A percentile compares a stretch with the other conserved stretches of the same genome.
Evolutionary conservation across 2,797 vertebrate species (phyloP).

Genomic region (Premnoplex brunnescens): DNA sequence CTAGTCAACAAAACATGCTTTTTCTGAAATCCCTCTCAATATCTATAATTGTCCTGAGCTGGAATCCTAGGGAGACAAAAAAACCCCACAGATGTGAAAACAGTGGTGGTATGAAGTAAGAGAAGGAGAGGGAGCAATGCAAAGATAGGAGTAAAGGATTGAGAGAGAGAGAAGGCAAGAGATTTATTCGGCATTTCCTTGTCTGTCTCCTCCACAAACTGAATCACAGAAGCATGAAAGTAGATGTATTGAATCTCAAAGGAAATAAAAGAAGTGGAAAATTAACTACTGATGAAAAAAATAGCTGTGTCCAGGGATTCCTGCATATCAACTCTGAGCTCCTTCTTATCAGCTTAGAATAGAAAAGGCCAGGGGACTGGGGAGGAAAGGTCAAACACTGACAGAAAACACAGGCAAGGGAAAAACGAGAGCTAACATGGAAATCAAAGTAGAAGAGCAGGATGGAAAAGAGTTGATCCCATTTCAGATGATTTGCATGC

Average conservation of each 20-base stretch:
- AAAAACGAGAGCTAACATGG: slow-evolving; percentile 29
- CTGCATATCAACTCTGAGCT: slow-evolving; percentile 59
- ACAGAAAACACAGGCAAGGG: slow-evolving; percentile 26
- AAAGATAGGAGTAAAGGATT: slow-evolving; percentile 39
- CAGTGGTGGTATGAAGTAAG: slow-evolving; percentile 17
- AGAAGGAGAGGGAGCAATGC: not conserved
- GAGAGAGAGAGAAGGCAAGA: slow-evolving; percentile 22
- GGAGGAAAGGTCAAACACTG: slow-evolving; percentile 38
- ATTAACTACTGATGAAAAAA: slow-evolving; percentile 75
- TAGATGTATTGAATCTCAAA: slow-evolving; percentile 77
- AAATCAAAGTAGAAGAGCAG: slow-evolving; percentile 30
- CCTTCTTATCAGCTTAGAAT: slow-evolving; percentile 44
- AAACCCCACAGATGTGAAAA: not conserved
- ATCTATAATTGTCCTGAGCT: not conserved
- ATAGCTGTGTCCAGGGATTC: slow-evolving; percentile 57
- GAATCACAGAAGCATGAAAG: slow-evolving; percentile 74
- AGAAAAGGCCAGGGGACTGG: slow-evolving; percentile 34
- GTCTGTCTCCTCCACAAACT: slow-evolving; percentile 67
- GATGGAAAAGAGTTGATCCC: not conserved
- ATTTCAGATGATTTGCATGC: not conserved
- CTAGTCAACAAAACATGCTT: not conserved
- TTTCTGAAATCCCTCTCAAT: not conserved
- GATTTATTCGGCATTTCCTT: slow-evolving; percentile 73
- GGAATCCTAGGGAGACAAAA: not conserved
- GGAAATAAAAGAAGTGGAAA: slow-evolving; percentile 80